Evolutionary conservation across 2,113 vertebrate species (phyloP).

Genomic region (Rhinoderma darwinii): DNA sequence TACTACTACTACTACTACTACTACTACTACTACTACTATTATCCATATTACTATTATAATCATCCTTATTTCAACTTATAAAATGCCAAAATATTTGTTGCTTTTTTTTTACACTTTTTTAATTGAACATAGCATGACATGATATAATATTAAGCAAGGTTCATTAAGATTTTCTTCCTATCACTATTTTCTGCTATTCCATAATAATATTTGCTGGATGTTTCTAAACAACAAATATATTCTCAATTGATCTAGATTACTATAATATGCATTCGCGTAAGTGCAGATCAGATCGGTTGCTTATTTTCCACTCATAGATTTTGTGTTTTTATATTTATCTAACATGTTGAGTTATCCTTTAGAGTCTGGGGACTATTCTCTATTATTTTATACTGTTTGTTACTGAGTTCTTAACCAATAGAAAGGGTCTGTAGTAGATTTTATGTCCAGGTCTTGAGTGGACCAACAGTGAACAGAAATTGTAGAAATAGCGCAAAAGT

Average conservation of each 20-base stretch:
- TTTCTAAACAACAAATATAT: not conserved
- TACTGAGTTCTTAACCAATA: not conserved
- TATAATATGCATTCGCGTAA: not conserved
- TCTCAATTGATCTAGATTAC: not conserved
- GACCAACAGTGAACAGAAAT: not conserved
- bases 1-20: not conserved
- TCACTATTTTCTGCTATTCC: not conserved
- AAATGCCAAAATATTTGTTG: not conserved
- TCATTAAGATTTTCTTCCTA: not conserved
- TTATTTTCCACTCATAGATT: not conserved
- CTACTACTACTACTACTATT: not conserved
- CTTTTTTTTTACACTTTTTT: not conserved
- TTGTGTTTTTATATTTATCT: not conserved
- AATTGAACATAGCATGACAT: not conserved
- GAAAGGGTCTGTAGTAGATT: not conserved
- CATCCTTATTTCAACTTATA: not conserved
- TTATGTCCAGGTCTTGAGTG: not conserved
- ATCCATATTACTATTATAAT: not conserved
- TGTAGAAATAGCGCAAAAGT: not conserved
- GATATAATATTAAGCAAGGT: not conserved
- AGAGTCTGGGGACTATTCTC: not conserved
- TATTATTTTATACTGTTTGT: not conserved
- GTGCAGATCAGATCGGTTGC: not conserved
- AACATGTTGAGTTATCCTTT: not conserved
- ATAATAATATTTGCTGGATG: not conserved